A percentile compares a stretch with the other conserved stretches of the same genome.
phyloP scores from a whole-genome alignment of 1,140 invertebrate species.

The Danaus melanippus region DNA sequence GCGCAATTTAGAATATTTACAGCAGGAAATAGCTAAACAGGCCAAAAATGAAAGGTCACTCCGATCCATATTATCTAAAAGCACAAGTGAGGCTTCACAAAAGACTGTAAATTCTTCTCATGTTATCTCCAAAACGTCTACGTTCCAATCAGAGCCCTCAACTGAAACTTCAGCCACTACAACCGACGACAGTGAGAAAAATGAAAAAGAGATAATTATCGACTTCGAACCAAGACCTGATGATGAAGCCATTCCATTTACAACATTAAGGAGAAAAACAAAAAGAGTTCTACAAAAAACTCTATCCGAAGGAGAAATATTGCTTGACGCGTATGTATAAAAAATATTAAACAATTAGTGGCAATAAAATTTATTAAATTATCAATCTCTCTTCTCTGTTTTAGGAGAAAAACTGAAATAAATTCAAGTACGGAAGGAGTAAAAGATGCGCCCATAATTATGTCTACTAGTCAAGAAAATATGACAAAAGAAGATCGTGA shows the following conservation, averaged over 20 bases:
- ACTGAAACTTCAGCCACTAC: slow-evolving; percentile 67
- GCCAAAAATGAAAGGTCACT: slow-evolving; percentile 54
- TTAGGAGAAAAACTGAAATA: slow-evolving; percentile 65
- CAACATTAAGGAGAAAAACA: slow-evolving; percentile 69
- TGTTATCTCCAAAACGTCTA: slow-evolving; percentile 67
- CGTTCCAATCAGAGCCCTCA: slow-evolving; percentile 68
- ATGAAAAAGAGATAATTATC: slow-evolving; percentile 88
- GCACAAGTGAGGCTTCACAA: slow-evolving; percentile 61
- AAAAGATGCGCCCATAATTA: slow-evolving; percentile 66
- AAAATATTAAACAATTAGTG: slow-evolving; percentile 5
- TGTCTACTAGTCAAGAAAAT: slow-evolving; percentile 75
- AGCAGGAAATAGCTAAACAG: slow-evolving; percentile 70
- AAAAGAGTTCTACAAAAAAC: slow-evolving; percentile 82
- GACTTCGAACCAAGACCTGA: slow-evolving; percentile 86
- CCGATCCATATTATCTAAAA: slow-evolving; percentile 60
- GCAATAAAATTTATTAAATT: not conserved
- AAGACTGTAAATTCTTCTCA: slow-evolving; percentile 57
- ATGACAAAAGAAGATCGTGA: slow-evolving; percentile 64
- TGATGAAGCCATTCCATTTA: slow-evolving; percentile 72
- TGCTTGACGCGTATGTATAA: slow-evolving; percentile 75
- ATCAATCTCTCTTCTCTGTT: too few relatives aligned
- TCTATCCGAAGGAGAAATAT: slow-evolving; percentile 84
- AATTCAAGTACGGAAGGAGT: slow-evolving; percentile 49
- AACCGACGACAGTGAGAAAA: slow-evolving; percentile 73
- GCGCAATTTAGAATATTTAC: slow-evolving; percentile 67